These are phyloP conservation scores for Drosophila nikananu DNA, from an alignment of 1,140 invertebrate species.

Conservation along the genomic window DNA sequence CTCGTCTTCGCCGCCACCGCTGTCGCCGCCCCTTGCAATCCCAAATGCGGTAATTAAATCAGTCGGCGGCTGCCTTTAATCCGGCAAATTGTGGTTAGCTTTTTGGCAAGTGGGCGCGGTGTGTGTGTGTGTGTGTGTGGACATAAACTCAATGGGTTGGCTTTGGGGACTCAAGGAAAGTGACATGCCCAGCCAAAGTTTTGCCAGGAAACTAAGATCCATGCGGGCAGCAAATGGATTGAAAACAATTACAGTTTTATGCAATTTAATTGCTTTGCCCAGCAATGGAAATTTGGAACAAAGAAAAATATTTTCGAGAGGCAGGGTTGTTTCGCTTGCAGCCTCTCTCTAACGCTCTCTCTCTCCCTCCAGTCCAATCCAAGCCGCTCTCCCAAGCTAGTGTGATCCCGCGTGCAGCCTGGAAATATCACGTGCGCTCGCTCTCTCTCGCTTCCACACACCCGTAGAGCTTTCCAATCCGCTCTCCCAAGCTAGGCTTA, in stretches of 20 bases:
- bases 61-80: conserved; percentile 52
- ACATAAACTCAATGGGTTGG: not conserved
- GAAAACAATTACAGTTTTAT: conserved; percentile 2
- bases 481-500: too few species aligned
- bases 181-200: not conserved
- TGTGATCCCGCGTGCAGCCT: too few species aligned
- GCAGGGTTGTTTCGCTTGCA: too few species aligned
- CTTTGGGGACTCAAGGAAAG: not conserved
- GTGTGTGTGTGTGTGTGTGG: not conserved
- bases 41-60: conserved; percentile 76
- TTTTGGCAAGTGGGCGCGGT: not conserved
- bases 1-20: not conserved
- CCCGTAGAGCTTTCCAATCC: too few species aligned
- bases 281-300: not conserved
- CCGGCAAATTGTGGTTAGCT: conserved; percentile 25
- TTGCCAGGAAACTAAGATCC: not conserved
- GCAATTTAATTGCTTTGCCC: too few species aligned
- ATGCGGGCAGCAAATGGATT: not conserved
- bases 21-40: conserved; percentile 2
- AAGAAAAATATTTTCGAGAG: not conserved
- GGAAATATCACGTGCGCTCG: too few species aligned
- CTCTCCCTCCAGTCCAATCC: too few species aligned
- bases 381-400: too few species aligned
- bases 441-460: too few species aligned
- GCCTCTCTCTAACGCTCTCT: too few species aligned